Base-by-base conservation (phyloP, 2,113 vertebrate species). In the Anthoscopus minutus region DNA sequence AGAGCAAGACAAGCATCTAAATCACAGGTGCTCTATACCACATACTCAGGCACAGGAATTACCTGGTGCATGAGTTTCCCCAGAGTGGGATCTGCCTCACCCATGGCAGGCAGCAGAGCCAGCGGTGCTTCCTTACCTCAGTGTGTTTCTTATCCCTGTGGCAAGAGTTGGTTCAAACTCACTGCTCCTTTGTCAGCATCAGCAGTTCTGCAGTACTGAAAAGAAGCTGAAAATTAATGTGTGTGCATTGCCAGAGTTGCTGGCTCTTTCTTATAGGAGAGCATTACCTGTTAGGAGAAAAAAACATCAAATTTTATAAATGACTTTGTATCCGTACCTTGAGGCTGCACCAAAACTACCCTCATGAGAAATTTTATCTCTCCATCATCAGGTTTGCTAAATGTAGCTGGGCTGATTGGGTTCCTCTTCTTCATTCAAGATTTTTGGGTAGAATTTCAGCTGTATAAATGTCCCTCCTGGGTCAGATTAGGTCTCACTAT, bases 321-420 rank as follows among this genome's bases (percentile, higher is more conserved):
- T 25, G 19, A 10, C 0, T 0, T 21, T 53, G 10, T 47, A 25
- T 30, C 19, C 5, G 0, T 73, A 30, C 19, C 27, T 72, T 65
- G n/a, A 88, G 81, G 54, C 15, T 77, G 16, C 40, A 86, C 24
- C 44, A 78, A 31, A 12, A 14, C 3, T 3, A 2, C 16, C 10
- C 10, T 33, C 7, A 2, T 35, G 54, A 86, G 53, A 31, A 74
- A 48, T 76, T 81, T 67, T 30, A 17, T 16, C 21, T 62, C 51
- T 71, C 44, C n/a, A 1, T 81, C 84, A 25, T 57, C 7, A 33
- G 11, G 11, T 76, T 89, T 79, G 23, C n/a, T 79, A 53, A 56
- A 27, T 56, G 4, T 56, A 48, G n/a, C 17, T 48, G 13, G 15
- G 44, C 3, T 57, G 14, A 53, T 57, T 30, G 35, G 6, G 28